Conservation (phyloP, 2,797 vertebrate species). For the Graptemys geographica region DNA sequence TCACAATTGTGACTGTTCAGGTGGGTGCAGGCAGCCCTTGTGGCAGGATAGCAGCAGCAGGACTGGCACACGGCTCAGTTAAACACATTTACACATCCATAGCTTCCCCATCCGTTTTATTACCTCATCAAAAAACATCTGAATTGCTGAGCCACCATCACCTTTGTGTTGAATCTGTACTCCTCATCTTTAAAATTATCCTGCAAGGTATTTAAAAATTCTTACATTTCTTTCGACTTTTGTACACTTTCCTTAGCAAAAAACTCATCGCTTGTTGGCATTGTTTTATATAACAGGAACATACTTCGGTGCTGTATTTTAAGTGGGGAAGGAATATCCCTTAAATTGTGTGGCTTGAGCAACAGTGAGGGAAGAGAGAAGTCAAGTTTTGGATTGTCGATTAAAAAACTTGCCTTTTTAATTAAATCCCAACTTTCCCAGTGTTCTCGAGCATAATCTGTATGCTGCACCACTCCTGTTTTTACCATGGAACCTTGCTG, state of each 20-base stretch:
- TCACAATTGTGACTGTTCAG: background rate
- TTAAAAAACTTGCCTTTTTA: background rate
- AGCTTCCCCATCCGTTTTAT: background rate
- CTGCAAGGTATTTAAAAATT: fast-evolving
- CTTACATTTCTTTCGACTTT: background rate
- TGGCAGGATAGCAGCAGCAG: background rate
- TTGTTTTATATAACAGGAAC: background rate
- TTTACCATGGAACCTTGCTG: background rate
- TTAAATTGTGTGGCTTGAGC: background rate
- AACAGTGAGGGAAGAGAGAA: background rate
- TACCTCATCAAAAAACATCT: background rate
- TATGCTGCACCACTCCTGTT: background rate
- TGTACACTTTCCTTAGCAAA: background rate
- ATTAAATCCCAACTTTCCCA: background rate
- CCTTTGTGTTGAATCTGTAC: background rate
- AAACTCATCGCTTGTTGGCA: background rate
- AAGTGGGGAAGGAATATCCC: background rate
- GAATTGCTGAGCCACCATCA: fast-evolving
- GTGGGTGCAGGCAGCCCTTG: background rate
- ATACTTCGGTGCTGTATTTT: background rate
- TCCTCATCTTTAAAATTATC: background rate
- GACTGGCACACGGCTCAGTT: background rate
- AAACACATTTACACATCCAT: fast-evolving
- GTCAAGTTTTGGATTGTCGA: background rate
- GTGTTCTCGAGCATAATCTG: background rate